Evolutionary conservation across 2,113 vertebrate species (phyloP), one percentile per base, ranked within the genome.

Genomic region (Elgaria multicarinata): DNA sequence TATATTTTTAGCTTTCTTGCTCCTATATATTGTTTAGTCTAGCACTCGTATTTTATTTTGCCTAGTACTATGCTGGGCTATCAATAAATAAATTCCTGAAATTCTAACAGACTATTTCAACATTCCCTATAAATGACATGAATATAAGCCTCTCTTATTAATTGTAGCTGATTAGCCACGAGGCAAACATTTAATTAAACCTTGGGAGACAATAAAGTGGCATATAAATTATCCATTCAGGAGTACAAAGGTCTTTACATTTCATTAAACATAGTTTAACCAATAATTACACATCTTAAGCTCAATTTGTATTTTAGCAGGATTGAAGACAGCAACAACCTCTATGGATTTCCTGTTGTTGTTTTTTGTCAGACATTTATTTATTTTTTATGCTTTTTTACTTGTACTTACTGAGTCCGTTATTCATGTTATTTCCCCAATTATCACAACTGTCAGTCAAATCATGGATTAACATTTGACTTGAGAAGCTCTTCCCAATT

Each of bases 131-230:
- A 91, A 95, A 71, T 90, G 89, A 90, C 91, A 80, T 87, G 86
- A 94, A 94, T 95, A 90, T 94, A 91, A 95, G 89, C 91, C 94
- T 96, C 91, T 94, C 93, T 97, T 96, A 97, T 97, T 97, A 97
- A 97, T 97, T 96, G 95, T 87, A 96, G 91, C 95, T 93, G 96
- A 96, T 96, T 97, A 97, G 97, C 97, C 97, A 97, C 95, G 96
- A 97, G 97, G 97, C 97, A 97, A 96, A 96, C 96, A 96, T 96
- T 97, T 97, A 97, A 97, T 97, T 97, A 97, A 97, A 97, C 94
- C 91, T 96, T 94, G 94, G 92, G 95, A 97, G 95, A 97, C 93
- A 97, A 97, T 97, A 97, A 97, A 90, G 93, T 92, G 95, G 93
- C 95, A 95, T 92, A 97, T 97, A 94, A 97, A 97, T 97, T 97